A percentile compares a stretch with the other conserved stretches of the same genome.
Conservation (phyloP, 2,888 invertebrate species). For the Cordilura impudica region DNA sequence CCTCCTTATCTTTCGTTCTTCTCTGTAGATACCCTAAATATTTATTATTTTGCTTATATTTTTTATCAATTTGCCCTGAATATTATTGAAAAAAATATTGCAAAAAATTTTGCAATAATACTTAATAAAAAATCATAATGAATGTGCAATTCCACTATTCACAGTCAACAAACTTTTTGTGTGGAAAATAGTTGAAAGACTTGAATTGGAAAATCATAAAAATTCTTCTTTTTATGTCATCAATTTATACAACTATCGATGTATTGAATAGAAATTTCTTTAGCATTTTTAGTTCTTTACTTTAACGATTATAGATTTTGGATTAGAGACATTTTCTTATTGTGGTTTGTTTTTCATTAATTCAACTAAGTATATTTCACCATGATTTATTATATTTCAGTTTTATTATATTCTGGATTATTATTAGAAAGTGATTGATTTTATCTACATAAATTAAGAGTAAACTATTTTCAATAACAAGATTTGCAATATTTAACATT, state of each 20-base stretch:
- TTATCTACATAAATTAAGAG: no score
- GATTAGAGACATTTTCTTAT: neutral
- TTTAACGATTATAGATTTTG: neutral
- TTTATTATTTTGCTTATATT: no score
- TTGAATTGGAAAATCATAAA: neutral
- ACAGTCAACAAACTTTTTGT: neutral
- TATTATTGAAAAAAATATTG: neutral
- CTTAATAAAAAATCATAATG: neutral
- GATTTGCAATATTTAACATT: no score
- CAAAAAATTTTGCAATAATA: no score
- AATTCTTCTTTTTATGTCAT: neutral
- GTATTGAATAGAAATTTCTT: neutral
- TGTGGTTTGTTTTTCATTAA: neutral
- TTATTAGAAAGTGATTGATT: neutral
- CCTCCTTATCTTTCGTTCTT: no score
- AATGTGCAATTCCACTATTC: neutral
- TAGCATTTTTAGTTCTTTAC: neutral
- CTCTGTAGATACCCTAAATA: no score
- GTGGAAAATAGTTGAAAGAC: neutral
- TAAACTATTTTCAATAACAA: no score
- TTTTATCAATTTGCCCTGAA: no score
- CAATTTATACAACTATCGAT: neutral
- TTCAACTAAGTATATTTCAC: neutral
- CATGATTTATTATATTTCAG: neutral
- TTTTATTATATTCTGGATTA: neutral